Base-by-base conservation (phyloP, 2,113 vertebrate species). In the Polypterus senegalus region DNA sequence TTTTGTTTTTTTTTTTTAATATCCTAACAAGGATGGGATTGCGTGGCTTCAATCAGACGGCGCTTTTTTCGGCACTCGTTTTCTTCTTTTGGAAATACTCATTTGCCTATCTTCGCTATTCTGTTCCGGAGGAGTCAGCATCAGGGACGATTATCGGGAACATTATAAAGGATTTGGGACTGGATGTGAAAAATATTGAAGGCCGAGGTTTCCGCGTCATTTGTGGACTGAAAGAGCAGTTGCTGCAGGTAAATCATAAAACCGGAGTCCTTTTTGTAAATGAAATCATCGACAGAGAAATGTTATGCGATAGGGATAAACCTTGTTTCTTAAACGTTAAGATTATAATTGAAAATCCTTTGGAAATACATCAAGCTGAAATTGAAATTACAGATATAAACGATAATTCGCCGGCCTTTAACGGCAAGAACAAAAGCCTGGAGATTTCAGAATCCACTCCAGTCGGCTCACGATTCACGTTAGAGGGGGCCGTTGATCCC, bases 361-460 rank as follows among this genome's bases (percentile, higher is more conserved):
- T 85, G 5, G 75, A 85, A 57, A 67, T 85, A 3, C 77, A 81
- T 63, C 74, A 78, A 59, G 64, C 80, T 3, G 45, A 56, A 1
- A 69, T 85, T 3, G 79, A 81, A 61, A 70, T 85, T n/a, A 1
- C 68, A 46, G 83, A 85, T 45, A 46, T 81, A 4, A 85, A 85
- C 5, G 83, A 85, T 48, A 70, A 86, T 5, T 51, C 67, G 3
- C 82, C 83, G 2, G 62, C 1, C 3, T 85, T 85, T 57, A 61
- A 72, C 0, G 70, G 79, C 6, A 62, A 58, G 8, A 65, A 78
- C 9, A 67, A 58, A 1, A 48, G 2, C 1, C 62, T 85, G 11
- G 71, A 82, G 6, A 77, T 85, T 57, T 61, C 4, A 5, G 83
- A 85, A 58, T 74, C 76, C 11, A 73, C 69, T 3, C 47, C 70